Base-by-base conservation (phyloP, 1,140 invertebrate genomes). In the Drosophila simulans region DNA sequence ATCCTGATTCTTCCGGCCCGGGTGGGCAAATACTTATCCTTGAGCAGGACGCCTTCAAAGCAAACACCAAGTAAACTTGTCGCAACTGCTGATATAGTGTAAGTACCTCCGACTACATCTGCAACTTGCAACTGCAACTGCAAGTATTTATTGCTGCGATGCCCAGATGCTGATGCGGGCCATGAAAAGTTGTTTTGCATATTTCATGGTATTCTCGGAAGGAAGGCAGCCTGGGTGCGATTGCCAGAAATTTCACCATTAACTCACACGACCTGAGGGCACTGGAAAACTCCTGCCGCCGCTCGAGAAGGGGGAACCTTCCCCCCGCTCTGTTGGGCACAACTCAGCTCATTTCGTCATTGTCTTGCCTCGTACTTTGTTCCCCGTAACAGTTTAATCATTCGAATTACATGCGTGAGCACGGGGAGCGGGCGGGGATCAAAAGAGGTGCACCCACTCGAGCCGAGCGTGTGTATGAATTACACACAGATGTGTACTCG, bases 301-400 rank as follows among this genome's bases (percentile, higher is more conserved):
- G 35, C 40, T 34, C 57, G 22, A 22, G 54, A 53, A 2, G 31
- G 7, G 34, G 34, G 12, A 39, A 54, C 54, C 52, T 52, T 59
- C 45, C 56, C 40, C 64, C 48, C 65, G 34, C 42, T 69, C 48
- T 10, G 48, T 51, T 51, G 48, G 48, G 48, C 48, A 51, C 48
- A 51, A 15, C 40, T 73, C 77, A 58, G 74, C 46, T 76, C 82
- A 78, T 75, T 86, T 82, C 82, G 74, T 85, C 83, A 86, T 85
- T 88, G 83, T 83, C 83, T 88, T 86, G 77, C 62, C 78, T 34
- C 43, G 70, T 68, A 88, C 69, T 88, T 72, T 79, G 83, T 86
- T 88, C 72, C 75, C 75, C 70, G 70, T 76, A 76, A 75, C 83
- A 86, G 83, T 79, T 86, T 86, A 86, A 88, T 86, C 83, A 86